phyloP scores from a whole-genome alignment of 2,888 invertebrate genomes.

The Agrotis ipsilon region DNA sequence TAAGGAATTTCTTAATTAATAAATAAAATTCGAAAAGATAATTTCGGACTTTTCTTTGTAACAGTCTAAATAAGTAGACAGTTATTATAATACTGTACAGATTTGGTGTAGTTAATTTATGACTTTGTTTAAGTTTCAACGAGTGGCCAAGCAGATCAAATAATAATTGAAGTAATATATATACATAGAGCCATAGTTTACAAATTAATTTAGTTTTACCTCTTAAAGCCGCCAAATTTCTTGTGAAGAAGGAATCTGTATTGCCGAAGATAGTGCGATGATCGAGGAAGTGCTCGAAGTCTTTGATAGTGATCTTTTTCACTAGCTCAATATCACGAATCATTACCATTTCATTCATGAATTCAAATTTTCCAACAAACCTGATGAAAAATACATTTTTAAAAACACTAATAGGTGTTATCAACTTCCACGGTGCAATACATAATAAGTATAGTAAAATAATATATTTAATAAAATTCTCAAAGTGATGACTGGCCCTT shows the following conservation, averaged over 20 bases:
- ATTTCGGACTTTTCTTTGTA: no score
- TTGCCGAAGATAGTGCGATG: conserved; percentile 79
- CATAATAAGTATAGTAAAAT: not conserved
- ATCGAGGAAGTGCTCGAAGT: conserved; percentile 90
- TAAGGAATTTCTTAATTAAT: no score
- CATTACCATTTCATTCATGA: conserved; percentile 78
- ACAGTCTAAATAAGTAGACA: no score
- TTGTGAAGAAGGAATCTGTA: conserved; percentile 86
- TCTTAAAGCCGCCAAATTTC: conserved; percentile 83
- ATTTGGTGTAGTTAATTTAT: no score
- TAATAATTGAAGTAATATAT: no score
- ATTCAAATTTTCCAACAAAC: conserved; percentile 85
- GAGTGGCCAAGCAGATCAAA: no score
- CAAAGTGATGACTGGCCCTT: conserved; percentile 14
- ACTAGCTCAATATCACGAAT: conserved; percentile 88
- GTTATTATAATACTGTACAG: no score
- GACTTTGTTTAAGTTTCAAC: no score
- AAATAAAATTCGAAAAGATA: no score
- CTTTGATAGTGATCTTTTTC: conserved; percentile 88
- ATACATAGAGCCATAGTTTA: no score
- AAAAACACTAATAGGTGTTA: no score
- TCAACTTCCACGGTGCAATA: no score
- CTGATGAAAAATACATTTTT: not conserved
- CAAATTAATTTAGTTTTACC: conserved; percentile 67
- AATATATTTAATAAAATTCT: not conserved